These are phyloP conservation scores for Terrapene triunguis DNA, from an alignment of 2,113 vertebrate species.

Conservation along the genomic window DNA sequence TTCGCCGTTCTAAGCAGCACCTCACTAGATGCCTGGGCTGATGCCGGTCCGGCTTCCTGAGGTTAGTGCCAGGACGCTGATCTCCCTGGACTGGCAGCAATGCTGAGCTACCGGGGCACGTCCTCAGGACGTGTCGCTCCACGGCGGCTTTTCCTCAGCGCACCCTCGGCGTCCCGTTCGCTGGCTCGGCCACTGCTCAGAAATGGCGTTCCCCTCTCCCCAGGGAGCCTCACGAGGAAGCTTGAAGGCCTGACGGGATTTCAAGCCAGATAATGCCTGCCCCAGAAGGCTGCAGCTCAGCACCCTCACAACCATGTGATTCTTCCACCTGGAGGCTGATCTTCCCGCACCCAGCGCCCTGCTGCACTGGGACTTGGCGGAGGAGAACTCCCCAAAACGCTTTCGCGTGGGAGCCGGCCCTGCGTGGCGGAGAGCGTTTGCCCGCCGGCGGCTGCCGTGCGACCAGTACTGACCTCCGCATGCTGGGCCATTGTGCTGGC, in stretches of 20 bases:
- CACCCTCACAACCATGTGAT: background rate
- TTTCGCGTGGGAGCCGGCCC: background rate
- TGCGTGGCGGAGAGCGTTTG: background rate
- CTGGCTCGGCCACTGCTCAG: background rate
- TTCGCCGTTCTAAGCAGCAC: no score
- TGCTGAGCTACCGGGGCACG: no score
- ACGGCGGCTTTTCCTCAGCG: background rate
- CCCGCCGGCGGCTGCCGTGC: background rate
- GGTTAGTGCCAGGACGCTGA: no score
- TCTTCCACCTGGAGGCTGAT: no score
- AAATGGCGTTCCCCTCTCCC: background rate
- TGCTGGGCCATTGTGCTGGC: slow-evolving; percentile 98
- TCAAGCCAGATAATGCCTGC: no score
- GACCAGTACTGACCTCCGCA: slow-evolving; percentile 84
- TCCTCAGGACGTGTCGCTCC: no score
- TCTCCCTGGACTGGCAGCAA: background rate
- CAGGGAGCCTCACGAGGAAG: no score
- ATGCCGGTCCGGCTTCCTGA: no score
- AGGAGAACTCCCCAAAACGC: background rate
- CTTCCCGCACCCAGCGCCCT: no score
- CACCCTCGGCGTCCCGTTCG: background rate
- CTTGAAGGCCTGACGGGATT: no score
- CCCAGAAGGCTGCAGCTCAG: background rate
- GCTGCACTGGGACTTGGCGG: background rate
- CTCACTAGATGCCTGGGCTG: no score